These are phyloP conservation scores for Lophochroa leadbeateri DNA, from an alignment of 2,113 vertebrate genomes.

Conservation along the genomic window DNA sequence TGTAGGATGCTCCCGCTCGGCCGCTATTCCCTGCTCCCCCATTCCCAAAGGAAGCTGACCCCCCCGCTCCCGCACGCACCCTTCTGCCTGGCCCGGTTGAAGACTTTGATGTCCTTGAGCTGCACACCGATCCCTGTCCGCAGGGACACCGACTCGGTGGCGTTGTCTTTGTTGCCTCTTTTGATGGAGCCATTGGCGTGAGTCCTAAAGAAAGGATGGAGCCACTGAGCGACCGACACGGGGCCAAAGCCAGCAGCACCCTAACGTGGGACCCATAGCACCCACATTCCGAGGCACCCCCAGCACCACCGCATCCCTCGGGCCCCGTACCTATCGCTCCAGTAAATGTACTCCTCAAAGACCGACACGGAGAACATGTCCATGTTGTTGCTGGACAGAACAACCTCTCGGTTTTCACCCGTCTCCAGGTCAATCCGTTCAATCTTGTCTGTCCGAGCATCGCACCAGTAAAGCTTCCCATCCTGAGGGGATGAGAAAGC, in stretches of 20 bases:
- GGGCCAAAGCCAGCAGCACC: neutral
- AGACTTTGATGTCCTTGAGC: slow-evolving; percentile 98
- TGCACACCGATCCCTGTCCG: slow-evolving; percentile 93
- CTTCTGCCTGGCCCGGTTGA: slow-evolving; percentile 92
- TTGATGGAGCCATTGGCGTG: slow-evolving; percentile 98
- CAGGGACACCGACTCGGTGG: slow-evolving; percentile 90
- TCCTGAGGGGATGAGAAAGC: slow-evolving; percentile 70
- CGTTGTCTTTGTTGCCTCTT: slow-evolving; percentile 93
- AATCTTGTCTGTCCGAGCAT: slow-evolving; percentile 93
- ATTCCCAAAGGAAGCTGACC: neutral
- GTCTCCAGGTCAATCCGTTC: slow-evolving; percentile 94
- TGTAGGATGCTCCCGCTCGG: accelerated
- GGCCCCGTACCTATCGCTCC: slow-evolving; percentile 89
- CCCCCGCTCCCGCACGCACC: slow-evolving; percentile 60
- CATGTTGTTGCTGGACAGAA: slow-evolving; percentile 95
- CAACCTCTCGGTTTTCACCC: slow-evolving; percentile 89
- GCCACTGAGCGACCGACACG: accelerated
- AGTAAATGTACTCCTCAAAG: slow-evolving; percentile 96
- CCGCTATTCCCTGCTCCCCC: accelerated
- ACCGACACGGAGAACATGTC: slow-evolving; percentile 98
- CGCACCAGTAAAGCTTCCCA: slow-evolving; percentile 93
- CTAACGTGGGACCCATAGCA: accelerated
- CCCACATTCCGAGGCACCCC: neutral
- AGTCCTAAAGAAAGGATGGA: slow-evolving; percentile 74
- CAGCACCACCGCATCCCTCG: accelerated